phyloP scores from a whole-genome alignment of 1,140 invertebrate species.

The Chlorops oryzae region DNA sequence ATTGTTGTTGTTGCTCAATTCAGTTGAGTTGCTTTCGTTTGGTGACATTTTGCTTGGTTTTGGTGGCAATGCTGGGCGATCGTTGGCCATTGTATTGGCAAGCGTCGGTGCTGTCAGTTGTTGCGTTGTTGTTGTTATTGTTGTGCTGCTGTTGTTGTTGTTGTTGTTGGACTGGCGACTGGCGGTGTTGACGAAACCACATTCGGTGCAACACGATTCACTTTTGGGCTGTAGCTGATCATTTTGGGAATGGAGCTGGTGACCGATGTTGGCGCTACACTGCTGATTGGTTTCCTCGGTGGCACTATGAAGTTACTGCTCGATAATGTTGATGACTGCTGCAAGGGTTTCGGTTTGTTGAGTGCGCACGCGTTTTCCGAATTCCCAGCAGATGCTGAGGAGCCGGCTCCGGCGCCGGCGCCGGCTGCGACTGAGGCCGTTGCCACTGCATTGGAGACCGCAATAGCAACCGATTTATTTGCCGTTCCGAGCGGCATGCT shows the following conservation, averaged over 20 bases:
- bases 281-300: constrained; percentile 69
- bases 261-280: constrained; percentile 69
- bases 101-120: constrained; percentile 16
- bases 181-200: constrained; percentile 43
- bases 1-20: constrained; percentile 3
- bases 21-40: constrained; percentile 14
- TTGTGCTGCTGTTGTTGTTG: background rate
- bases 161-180: constrained; percentile 26
- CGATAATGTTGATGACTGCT: constrained; percentile 27
- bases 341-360: constrained; percentile 29
- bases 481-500: constrained; percentile 60
- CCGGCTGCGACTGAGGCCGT: constrained; percentile 10
- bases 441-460: constrained; percentile 11
- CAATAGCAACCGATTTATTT: constrained; percentile 53
- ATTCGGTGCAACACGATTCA: constrained; percentile 45
- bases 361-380: constrained; percentile 1
- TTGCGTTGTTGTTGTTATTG: constrained; percentile 30
- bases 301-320: constrained; percentile 37
- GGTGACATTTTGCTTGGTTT: constrained; percentile 56
- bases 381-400: constrained; percentile 21
- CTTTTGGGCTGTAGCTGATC: constrained; percentile 57
- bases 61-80: constrained; percentile 64
- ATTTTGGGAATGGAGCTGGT: constrained; percentile 62
- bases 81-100: constrained; percentile 8
- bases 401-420: constrained; percentile 9